These are phyloP conservation scores for Gari tellinella DNA, from an alignment of 2,888 invertebrate genomes.

Conservation along the genomic window DNA sequence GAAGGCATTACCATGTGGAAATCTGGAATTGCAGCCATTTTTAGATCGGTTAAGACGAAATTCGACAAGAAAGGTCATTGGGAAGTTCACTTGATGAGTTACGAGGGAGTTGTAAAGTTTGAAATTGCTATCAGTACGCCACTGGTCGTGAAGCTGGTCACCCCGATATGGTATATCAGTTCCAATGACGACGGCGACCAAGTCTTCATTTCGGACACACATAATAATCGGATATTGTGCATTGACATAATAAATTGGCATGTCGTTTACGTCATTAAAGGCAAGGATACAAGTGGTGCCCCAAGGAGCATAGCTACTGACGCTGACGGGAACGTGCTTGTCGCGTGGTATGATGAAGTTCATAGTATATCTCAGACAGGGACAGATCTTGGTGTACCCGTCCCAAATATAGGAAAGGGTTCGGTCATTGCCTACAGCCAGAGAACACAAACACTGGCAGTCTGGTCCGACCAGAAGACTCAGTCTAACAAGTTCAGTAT, in stretches of 20 bases:
- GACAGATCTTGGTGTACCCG: slow-evolving; percentile 40
- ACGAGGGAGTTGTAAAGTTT: slow-evolving; percentile 28
- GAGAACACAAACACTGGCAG: slow-evolving; percentile 14
- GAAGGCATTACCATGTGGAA: slow-evolving; percentile 46
- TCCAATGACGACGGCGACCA: slow-evolving; percentile 26
- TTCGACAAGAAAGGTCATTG: slow-evolving; percentile 45
- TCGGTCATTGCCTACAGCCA: slow-evolving; percentile 33
- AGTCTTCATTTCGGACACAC: slow-evolving; percentile 43
- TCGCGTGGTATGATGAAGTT: slow-evolving; percentile 50
- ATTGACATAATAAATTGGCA: slow-evolving; percentile 43
- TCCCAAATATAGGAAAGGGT: slow-evolving; percentile 19
- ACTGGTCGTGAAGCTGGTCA: slow-evolving; percentile 29
- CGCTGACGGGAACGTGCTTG: slow-evolving; percentile 32
- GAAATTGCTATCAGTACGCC: slow-evolving; percentile 40
- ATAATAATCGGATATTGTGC: slow-evolving; percentile 44
- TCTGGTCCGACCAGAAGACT: slow-evolving; percentile 14
- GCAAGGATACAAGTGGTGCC: slow-evolving; percentile 29
- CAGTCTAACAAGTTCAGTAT: slow-evolving; percentile 27
- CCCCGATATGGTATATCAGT: slow-evolving; percentile 47
- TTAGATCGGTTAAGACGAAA: slow-evolving; percentile 24
- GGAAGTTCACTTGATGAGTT: slow-evolving; percentile 40
- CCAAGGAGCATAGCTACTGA: slow-evolving; percentile 43
- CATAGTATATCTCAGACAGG: slow-evolving; percentile 42
- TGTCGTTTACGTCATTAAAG: slow-evolving; percentile 43
- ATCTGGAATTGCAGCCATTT: slow-evolving; percentile 37